Evolutionary conservation across 2,113 vertebrate species (phyloP), one percentile per base, ranked within the genome.

Genomic region (Echinops telfairi): DNA sequence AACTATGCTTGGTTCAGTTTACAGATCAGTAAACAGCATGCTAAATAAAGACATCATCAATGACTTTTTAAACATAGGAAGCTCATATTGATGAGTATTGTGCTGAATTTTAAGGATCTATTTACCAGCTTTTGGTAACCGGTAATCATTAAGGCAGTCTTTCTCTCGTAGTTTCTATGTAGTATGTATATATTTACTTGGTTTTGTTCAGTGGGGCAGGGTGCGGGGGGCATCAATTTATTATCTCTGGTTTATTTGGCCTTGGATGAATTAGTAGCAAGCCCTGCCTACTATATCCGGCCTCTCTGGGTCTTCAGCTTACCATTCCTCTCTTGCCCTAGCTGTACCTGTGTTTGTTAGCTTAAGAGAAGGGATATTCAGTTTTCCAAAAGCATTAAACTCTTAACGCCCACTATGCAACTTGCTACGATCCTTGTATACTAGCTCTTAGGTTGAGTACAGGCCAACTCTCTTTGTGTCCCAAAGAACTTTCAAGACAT

Each of bases 181-280:
- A 0, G 9, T 66, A 12, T 36, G 5, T 25, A 36, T 22, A 79
- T 11, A 78, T 86, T 71, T 57, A 4, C 16, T 40, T 91, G 53
- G 25, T 70, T 88, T 90, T 90, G 20, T 17, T 93, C 82, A 6
- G n/a, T n/a, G n/a, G n/a, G n/a, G n/a, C n/a, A n/a, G n/a, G n/a
- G n/a, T n/a, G n/a, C n/a, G n/a, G n/a, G 68, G 47, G 22, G 12
- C 3, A 10, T 53, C 83, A 62, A 23, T 90, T 82, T 19, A 33
- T 79, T 92, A 4, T 25, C 1, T 12, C n/a, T 68, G 17, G 7
- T 38, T 89, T 85, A 53, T 81, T 60, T 79, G 33, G 4, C 2
- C n/a, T 68, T n/a, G 4, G 33, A 62, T 73, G 66, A 62, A 8
- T 89, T 91, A 68, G 14, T 75, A 62, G 17, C 7, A 38, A 2